A percentile compares a stretch with the other conserved stretches of the same genome.
Evolutionary conservation across 1,140 invertebrate species (phyloP).

Genomic region (Drosophila nebulosa): DNA sequence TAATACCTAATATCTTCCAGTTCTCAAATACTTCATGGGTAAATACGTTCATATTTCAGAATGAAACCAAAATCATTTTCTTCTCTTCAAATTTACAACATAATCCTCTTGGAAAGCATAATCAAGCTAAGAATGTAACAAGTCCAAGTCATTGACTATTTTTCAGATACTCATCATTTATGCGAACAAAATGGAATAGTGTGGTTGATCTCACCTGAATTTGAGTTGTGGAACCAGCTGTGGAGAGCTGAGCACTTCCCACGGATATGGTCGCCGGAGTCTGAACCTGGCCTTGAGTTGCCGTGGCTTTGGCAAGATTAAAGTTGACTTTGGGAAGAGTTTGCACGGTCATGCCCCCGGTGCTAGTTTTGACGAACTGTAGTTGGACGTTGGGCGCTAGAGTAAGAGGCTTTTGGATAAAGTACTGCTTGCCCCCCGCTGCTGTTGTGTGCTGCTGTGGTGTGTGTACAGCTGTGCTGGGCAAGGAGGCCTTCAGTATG

Average conservation of each 20-base stretch:
- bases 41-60: too few relatives aligned
- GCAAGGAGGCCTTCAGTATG: slow-evolving; percentile 46
- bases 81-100: too few relatives aligned
- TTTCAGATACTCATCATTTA: too few relatives aligned
- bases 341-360: slow-evolving; percentile 69
- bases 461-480: slow-evolving; percentile 23
- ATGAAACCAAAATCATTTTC: too few relatives aligned
- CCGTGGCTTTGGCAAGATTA: slow-evolving; percentile 62
- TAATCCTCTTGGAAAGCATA: too few relatives aligned
- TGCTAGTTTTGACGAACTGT: slow-evolving; percentile 77
- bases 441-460: slow-evolving; percentile 36
- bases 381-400: slow-evolving; percentile 71
- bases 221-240: slow-evolving; percentile 46
- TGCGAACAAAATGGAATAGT: background rate
- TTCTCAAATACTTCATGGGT: too few relatives aligned
- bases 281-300: slow-evolving; percentile 16
- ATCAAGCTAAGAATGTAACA: too few relatives aligned
- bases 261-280: slow-evolving; percentile 27
- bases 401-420: slow-evolving; percentile 74
- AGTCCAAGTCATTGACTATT: too few relatives aligned
- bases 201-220: slow-evolving; percentile 67
- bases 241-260: slow-evolving; percentile 25
- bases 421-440: slow-evolving; percentile 74
- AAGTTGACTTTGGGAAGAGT: slow-evolving; percentile 76
- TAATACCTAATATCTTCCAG: too few relatives aligned